Evolutionary conservation across 2,113 vertebrate species (phyloP).

Genomic region (Pachyramphus minor): DNA sequence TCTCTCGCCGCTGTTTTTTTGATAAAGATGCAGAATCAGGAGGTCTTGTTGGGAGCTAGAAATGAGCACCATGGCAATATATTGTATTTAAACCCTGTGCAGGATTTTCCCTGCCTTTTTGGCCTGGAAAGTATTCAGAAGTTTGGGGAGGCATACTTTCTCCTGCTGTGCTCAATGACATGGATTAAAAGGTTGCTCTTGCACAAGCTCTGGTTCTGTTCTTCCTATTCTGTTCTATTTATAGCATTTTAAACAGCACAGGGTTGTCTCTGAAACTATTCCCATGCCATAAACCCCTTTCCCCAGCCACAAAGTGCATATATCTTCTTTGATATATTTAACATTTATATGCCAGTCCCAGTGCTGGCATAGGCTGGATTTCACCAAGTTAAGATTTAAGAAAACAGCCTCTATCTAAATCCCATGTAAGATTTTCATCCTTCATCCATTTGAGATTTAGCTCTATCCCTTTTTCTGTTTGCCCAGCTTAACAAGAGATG

Average conservation of each 20-base stretch:
- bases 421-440: not conserved
- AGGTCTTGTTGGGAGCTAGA: not conserved
- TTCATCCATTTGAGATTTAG: not conserved
- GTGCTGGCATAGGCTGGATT: not conserved
- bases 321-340: not conserved
- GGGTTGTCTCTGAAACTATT: not conserved
- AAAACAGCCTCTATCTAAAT: not conserved
- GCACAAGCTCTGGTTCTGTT: not conserved
- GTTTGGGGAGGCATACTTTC: not conserved
- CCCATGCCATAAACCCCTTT: not conserved
- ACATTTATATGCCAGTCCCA: not conserved
- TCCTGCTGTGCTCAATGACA: accelerated
- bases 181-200: not conserved
- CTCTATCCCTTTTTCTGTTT: not conserved
- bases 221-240: not conserved
- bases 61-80: not conserved
- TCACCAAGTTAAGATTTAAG: not conserved
- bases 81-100: accelerated
- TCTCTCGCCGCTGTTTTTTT: not conserved
- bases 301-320: accelerated
- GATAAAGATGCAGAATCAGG: not conserved
- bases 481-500: not conserved
- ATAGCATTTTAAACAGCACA: not conserved
- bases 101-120: not conserved
- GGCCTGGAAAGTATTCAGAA: not conserved